Conservation (phyloP, 2,113 vertebrate genomes). For the Notarius lentiginosus region DNA sequence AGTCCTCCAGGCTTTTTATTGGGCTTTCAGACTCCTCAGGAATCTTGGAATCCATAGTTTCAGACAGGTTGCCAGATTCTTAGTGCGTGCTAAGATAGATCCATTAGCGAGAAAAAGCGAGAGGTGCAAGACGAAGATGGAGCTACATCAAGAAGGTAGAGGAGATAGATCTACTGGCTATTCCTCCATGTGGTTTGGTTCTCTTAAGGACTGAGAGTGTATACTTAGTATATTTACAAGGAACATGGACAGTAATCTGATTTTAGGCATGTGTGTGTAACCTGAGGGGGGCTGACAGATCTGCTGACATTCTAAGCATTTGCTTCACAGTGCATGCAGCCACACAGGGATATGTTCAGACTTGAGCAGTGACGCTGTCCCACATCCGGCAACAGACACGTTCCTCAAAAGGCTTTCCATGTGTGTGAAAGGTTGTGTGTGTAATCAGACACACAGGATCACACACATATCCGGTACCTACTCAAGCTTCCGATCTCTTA, state of each 20-base stretch:
- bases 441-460: not conserved
- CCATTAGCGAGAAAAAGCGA: not conserved
- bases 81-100: not conserved
- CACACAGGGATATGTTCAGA: slow-evolving; percentile 50
- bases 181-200: not conserved
- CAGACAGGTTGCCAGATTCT: slow-evolving; percentile 3
- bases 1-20: slow-evolving; percentile 63
- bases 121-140: not conserved
- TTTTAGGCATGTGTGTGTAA: slow-evolving; percentile 51
- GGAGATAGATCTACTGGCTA: not conserved
- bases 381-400: not conserved
- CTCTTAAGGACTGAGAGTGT: not conserved
- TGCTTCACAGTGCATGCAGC: slow-evolving; percentile 30
- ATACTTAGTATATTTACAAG: slow-evolving; percentile 43
- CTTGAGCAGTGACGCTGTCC: not conserved
- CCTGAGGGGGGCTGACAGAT: slow-evolving; percentile 57
- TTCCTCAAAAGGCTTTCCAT: not conserved
- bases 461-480: not conserved
- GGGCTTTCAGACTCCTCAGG: slow-evolving; percentile 50
- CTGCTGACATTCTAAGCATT: slow-evolving; percentile 63
- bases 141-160: not conserved
- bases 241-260: not conserved
- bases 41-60: slow-evolving; percentile 16
- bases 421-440: slow-evolving; percentile 7
- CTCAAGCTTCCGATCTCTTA: not conserved